These are phyloP conservation scores for Tragelaphus imberbis DNA, from an alignment of 2,113 vertebrate genomes.

Conservation along the genomic window DNA sequence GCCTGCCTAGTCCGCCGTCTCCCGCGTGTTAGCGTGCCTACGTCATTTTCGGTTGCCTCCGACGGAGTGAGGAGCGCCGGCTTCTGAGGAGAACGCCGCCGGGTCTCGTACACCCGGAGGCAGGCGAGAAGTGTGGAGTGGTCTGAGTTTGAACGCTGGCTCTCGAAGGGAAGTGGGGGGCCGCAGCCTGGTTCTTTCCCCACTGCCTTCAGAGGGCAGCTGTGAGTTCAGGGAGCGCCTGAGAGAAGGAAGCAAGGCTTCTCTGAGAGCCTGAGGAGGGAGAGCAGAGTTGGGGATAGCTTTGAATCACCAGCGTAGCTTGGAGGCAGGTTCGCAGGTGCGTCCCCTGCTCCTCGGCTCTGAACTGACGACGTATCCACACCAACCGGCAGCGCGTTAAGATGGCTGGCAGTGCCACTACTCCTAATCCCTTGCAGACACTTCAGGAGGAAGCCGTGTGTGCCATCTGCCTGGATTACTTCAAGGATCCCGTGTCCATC, in stretches of 20 bases:
- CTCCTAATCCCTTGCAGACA: constrained; percentile 78
- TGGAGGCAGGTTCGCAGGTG: rapidly evolving
- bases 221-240: neutral
- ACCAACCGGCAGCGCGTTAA: rapidly evolving
- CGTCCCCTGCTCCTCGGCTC: rapidly evolving
- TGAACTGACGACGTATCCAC: neutral
- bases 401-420: neutral
- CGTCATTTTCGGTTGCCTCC: neutral
- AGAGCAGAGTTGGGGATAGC: neutral
- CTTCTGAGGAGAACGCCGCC: rapidly evolving
- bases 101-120: neutral
- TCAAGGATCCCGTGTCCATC: constrained; percentile 73
- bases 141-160: too few relatives aligned
- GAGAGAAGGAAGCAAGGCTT: neutral
- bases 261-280: neutral
- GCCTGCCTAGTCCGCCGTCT: neutral
- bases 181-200: neutral
- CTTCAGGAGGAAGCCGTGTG: constrained; percentile 78
- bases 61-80: rapidly evolving
- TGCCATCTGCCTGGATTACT: constrained; percentile 76
- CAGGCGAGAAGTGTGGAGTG: neutral
- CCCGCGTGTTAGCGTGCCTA: rapidly evolving
- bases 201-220: neutral
- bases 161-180: neutral
- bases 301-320: too few relatives aligned